Percentiles rank a stretch among this genome's conserved stretches.
These are phyloP conservation scores for Drosophila histrio DNA, from an alignment of 2,888 invertebrate species.

Conservation along the genomic window DNA sequence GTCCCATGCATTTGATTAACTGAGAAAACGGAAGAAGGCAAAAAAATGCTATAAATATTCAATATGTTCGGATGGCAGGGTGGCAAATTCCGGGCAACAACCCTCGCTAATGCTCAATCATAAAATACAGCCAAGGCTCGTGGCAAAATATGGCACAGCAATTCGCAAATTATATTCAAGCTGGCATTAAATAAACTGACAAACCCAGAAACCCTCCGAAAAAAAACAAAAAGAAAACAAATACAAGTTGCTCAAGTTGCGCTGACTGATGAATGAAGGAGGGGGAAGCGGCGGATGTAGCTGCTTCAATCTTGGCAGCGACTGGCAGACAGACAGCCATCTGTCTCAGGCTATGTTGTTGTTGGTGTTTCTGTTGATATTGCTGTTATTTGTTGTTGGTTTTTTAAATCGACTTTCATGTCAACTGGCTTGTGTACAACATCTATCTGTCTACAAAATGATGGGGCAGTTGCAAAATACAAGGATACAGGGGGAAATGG, in stretches of 20 bases:
- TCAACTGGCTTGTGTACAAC: conserved; percentile 73
- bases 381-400: conserved; percentile 65
- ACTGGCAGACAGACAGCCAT: conserved; percentile 30
- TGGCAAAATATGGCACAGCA: conserved; percentile 68
- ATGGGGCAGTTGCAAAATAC: conserved; percentile 1
- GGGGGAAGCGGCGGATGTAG: conserved; percentile 3
- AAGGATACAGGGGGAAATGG: conserved; percentile 7
- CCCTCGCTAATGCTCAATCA: conserved; percentile 65
- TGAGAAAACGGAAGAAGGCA: conserved; percentile 1
- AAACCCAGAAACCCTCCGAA: conserved; percentile 49
- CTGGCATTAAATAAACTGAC: conserved; percentile 78
- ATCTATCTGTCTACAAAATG: conserved; percentile 35
- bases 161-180: conserved; percentile 79
- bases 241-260: conserved; percentile 28
- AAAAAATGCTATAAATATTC: conserved; percentile 57
- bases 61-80: conserved; percentile 37
- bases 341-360: conserved; percentile 51
- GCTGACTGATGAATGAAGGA: conserved; percentile 13
- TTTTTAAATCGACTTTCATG: conserved; percentile 79
- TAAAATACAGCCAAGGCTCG: conserved; percentile 59
- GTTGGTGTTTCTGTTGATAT: conserved; percentile 54
- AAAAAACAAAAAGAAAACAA: conserved; percentile 18
- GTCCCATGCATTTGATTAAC: conserved; percentile 53
- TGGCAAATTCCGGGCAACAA: conserved; percentile 33
- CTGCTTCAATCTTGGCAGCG: conserved; percentile 26